Conservation (phyloP, 2,888 invertebrate species). For the Schizaphis graminum region DNA sequence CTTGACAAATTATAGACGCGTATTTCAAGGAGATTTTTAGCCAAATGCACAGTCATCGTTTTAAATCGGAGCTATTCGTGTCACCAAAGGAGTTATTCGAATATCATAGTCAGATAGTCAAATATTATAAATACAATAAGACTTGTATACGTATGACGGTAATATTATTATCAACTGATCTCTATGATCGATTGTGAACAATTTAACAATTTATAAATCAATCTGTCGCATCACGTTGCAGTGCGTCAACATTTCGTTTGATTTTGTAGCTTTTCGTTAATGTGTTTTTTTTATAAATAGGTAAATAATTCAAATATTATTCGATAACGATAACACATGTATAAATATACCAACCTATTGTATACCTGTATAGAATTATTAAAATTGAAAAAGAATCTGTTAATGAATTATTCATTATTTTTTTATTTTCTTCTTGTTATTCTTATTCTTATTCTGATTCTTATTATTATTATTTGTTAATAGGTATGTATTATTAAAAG, state of each 20-base stretch:
- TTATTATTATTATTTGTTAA: not conserved
- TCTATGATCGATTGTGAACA: not conserved
- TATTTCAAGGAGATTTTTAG: not conserved
- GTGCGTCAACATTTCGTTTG: not conserved
- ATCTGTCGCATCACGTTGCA: not conserved
- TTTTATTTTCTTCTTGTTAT: too few species aligned
- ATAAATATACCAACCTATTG: not conserved
- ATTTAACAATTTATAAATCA: not conserved
- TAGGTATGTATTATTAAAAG: not conserved
- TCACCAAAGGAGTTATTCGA: not conserved
- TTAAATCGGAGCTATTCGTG: not conserved
- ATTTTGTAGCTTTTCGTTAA: not conserved
- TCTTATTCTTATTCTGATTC: too few species aligned
- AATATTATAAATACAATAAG: not conserved
- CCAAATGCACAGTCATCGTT: not conserved
- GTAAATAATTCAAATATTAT: not conserved
- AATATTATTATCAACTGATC: not conserved
- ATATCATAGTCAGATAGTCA: not conserved
- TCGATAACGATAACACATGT: not conserved
- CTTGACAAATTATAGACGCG: not conserved
- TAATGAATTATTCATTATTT: not conserved
- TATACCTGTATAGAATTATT: not conserved
- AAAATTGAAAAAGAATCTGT: not conserved
- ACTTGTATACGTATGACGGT: not conserved
- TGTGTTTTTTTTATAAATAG: not conserved